Evolutionary conservation across 2,113 vertebrate genomes (phyloP), one percentile per base, ranked within the genome.

Genomic region (Alethe castanea): DNA sequence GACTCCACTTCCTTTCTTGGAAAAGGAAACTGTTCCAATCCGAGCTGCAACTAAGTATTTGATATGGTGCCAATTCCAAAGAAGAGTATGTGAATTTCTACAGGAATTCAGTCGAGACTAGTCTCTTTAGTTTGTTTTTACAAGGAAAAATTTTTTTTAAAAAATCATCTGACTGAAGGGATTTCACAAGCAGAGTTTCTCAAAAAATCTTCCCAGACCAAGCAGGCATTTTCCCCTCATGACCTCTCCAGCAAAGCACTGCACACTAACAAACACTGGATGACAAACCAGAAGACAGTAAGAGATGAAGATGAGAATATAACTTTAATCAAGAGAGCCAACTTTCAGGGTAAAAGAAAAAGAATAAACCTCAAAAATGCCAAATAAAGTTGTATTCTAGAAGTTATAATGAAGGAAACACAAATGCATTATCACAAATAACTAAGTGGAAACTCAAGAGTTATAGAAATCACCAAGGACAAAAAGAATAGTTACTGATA

Each of bases 21-120:
- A 90, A 96, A 94, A 95, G 76, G 79, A 93, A 96, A 62, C 72
- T 73, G 62, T 44, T 90, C 95, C 73, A 80, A 70, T 86, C 71
- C 26, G n/a, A 92, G 88, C 82, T 82, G 82, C 79, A 88, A 72
- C 3, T 22, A 86, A 91, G 47, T 60, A 93, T 42, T 90, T 96
- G 95, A 80, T 19, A 86, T 0, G 2, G 62, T 86, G 96, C 94
- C 95, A 96, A 83, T 26, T 83, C 54, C 61, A 53, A 59, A 93
- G 65, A 92, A 91, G 70, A 90, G 29, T 53, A 88, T 93, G 88
- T 70, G 86, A 86, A 81, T 86, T 92, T 93, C 77, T 69, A 59
- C 82, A 96, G 78, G 74, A 93, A 92, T 50, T 90, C 71, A 92
- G 67, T 66, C 3, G 0, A 90, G 66, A 82, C 44, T 45, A 62